Percentiles rank a stretch among this genome's conserved stretches.
Conservation (phyloP, 2,888 invertebrate species). For the Melanostoma mellinum region DNA sequence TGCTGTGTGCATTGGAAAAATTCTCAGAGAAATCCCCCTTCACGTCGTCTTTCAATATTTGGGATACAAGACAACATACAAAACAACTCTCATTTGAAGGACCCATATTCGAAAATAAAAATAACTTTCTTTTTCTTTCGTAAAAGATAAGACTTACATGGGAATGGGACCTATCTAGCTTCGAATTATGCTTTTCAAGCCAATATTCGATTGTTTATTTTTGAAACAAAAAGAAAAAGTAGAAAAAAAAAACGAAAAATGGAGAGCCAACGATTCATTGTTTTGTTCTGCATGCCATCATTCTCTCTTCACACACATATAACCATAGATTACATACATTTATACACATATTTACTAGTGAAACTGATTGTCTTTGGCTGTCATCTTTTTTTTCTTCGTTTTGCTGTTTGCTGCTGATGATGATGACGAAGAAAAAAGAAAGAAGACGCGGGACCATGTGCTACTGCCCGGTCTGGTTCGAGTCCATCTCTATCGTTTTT, state of each 20-base stretch:
- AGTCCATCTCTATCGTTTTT: conserved; percentile 32
- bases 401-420: conserved; percentile 8
- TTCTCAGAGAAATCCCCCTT: conserved; percentile 10
- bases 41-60: not conserved
- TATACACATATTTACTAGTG: conserved; percentile 1
- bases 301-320: conserved; percentile 24
- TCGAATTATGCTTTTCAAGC: conserved; percentile 43
- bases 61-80: conserved; percentile 16
- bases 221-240: conserved; percentile 9
- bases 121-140: conserved; percentile 67
- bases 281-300: conserved; percentile 52
- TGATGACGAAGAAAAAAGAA: conserved; percentile 17
- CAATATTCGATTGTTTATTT: conserved; percentile 66
- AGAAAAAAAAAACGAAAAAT: conserved; percentile 1
- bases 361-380: conserved; percentile 24
- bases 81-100: conserved; percentile 20
- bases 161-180: conserved; percentile 35
- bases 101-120: conserved; percentile 43
- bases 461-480: conserved; percentile 41
- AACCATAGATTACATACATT: not conserved
- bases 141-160: conserved; percentile 31
- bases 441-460: conserved; percentile 71
- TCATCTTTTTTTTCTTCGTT: conserved; percentile 31
- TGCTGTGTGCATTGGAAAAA: conserved; percentile 24
- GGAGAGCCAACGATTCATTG: conserved; percentile 31